Conservation (phyloP, 2,113 vertebrate species). For the Donacobius atricapilla region DNA sequence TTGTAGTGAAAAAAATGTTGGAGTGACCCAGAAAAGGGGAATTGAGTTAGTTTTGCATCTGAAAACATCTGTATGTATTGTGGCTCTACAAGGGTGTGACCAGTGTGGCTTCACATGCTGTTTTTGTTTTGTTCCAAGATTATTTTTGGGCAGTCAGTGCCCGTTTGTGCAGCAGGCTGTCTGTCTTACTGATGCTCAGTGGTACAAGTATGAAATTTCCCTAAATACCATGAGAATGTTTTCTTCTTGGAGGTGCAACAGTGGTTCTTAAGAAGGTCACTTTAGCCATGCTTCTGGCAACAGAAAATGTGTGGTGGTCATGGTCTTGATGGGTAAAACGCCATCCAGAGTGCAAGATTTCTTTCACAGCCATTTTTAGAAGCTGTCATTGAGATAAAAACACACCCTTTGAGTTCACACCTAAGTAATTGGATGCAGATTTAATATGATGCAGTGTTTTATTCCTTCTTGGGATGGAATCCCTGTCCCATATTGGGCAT, state of each 20-base stretch:
- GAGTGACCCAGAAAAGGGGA: background rate
- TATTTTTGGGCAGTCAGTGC: background rate
- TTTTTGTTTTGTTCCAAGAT: background rate
- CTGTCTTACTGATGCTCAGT: background rate
- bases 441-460: background rate
- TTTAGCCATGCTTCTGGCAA: background rate
- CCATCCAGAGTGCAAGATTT: background rate
- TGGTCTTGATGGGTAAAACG: background rate
- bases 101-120: background rate
- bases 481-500: background rate
- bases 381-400: background rate
- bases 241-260: background rate
- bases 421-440: background rate
- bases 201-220: background rate
- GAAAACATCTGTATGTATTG: background rate
- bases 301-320: background rate
- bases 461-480: background rate
- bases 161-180: background rate
- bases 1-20: background rate
- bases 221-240: background rate
- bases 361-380: background rate
- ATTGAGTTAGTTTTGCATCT: background rate
- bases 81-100: accelerated
- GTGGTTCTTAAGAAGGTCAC: background rate
- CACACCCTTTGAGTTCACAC: background rate